A percentile compares a stretch with the other conserved stretches of the same genome.
phyloP scores from a whole-genome alignment of 2,888 invertebrate genomes.

The Noctua janthe region DNA sequence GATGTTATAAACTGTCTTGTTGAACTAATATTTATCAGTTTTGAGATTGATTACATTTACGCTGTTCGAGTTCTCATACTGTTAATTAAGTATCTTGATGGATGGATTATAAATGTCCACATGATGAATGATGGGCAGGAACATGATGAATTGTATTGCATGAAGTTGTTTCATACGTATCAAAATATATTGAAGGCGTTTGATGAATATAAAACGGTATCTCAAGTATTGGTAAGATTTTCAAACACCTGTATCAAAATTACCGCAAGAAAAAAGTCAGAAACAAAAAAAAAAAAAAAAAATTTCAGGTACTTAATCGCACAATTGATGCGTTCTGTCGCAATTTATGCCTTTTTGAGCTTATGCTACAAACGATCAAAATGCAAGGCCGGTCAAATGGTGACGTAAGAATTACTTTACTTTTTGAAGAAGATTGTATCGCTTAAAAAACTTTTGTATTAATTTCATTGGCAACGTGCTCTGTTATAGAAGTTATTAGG shows the following conservation, averaged over 20 bases:
- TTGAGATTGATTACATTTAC: conserved; percentile 38
- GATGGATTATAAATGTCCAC: conserved; percentile 1
- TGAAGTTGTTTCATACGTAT: conserved; percentile 12
- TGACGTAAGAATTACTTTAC: not conserved
- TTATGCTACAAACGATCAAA: not conserved
- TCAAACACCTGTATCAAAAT: too few species aligned
- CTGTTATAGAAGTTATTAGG: too few species aligned
- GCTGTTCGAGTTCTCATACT: conserved; percentile 23
- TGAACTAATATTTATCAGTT: not conserved
- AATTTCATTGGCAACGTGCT: too few species aligned
- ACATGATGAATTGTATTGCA: not conserved
- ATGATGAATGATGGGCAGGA: not conserved
- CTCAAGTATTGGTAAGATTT: conserved; percentile 49
- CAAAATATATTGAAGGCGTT: conserved; percentile 45
- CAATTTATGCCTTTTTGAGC: conserved; percentile 16
- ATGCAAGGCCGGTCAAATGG: not conserved
- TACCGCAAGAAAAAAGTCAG: not conserved
- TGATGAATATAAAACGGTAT: conserved; percentile 32
- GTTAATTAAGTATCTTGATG: conserved; percentile 21
- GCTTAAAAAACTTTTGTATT: not conserved
- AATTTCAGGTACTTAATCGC: conserved; percentile 1
- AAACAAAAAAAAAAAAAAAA: not conserved
- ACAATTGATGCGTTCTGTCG: conserved; percentile 5
- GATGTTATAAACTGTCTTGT: not conserved
- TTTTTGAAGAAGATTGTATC: not conserved